Conservation (phyloP, 2,113 vertebrate species). For the Xerus inauris region DNA sequence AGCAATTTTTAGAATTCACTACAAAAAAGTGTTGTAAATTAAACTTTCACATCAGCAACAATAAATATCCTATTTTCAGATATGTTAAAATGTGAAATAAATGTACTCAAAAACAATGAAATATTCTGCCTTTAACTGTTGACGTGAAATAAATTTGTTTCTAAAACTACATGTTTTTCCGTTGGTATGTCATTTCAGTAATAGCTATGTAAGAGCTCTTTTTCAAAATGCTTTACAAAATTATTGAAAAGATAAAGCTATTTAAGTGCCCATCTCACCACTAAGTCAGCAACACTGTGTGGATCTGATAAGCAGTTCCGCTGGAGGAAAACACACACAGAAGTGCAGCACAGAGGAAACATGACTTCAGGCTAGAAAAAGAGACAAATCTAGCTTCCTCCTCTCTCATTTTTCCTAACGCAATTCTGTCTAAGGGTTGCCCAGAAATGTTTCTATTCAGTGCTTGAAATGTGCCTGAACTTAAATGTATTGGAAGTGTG, state of each 20-base stretch:
- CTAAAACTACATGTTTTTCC: neutral
- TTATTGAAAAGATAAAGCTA: neutral
- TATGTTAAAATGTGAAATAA: neutral
- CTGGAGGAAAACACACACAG: neutral
- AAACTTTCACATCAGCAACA: neutral
- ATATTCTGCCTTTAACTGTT: neutral
- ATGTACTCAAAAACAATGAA: neutral
- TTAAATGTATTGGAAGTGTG: neutral
- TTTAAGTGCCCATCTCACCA: neutral
- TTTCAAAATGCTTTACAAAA: constrained; percentile 15
- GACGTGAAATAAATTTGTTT: neutral
- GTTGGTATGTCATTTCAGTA: neutral
- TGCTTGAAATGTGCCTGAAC: neutral
- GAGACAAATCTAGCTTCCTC: neutral
- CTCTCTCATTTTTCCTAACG: neutral
- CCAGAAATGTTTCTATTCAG: neutral
- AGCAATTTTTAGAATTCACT: constrained; percentile 8
- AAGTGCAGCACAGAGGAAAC: neutral
- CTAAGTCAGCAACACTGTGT: neutral
- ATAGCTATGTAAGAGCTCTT: neutral
- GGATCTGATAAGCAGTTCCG: neutral
- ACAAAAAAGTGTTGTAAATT: neutral
- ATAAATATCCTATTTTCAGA: neutral
- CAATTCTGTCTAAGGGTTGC: neutral
- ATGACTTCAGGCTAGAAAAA: neutral